phyloP scores from a whole-genome alignment of 2,797 vertebrate species.

The Dendrocincla fuliginosa region DNA sequence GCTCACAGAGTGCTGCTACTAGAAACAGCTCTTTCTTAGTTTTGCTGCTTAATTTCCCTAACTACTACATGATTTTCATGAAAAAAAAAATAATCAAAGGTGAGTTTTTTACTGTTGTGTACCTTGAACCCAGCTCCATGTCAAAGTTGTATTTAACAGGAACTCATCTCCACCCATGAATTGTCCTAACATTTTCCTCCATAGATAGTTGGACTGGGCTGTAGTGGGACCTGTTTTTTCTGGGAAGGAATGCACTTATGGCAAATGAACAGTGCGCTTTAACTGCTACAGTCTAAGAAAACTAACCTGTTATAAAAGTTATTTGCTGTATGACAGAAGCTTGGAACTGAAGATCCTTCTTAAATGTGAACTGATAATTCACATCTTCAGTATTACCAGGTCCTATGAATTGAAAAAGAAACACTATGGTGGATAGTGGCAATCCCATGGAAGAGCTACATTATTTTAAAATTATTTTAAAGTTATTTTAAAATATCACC shows the following conservation, averaged over 20 bases:
- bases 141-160: not conserved
- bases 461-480: no score
- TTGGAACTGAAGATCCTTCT: not conserved
- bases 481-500: not conserved
- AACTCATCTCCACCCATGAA: not conserved
- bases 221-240: not conserved
- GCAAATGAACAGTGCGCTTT: not conserved
- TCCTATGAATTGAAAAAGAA: not conserved
- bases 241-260: not conserved
- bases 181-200: not conserved
- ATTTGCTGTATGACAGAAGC: not conserved
- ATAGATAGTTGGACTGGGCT: not conserved
- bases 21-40: not conserved
- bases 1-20: not conserved
- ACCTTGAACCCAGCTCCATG: not conserved
- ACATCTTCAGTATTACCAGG: not conserved
- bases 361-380: not conserved
- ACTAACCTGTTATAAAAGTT: not conserved
- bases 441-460: not conserved
- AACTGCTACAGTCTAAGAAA: not conserved
- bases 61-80: not conserved
- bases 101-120: not conserved
- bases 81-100: not conserved
- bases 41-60: not conserved
- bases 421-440: accelerated